Conservation (phyloP, 30 jellyfish, hydroid and myxozoan species). For the Chrysaora quinquecirrha region DNA sequence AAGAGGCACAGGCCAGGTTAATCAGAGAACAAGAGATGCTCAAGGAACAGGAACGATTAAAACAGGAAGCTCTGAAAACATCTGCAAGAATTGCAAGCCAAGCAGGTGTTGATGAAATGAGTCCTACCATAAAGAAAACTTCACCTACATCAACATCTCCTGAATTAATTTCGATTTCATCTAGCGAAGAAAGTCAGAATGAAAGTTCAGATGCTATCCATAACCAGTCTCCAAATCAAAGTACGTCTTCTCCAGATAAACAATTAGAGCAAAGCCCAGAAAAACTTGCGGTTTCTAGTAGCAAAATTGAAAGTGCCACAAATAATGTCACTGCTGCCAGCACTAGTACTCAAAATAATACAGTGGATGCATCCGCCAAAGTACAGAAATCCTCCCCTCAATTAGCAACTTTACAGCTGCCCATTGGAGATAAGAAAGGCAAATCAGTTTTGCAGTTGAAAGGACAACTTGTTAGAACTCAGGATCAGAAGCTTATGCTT, state of each 20-base stretch:
- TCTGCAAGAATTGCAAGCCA: background rate
- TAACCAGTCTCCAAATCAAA: background rate
- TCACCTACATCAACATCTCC: no score
- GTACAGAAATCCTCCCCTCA: constrained; percentile 9
- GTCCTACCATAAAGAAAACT: no score
- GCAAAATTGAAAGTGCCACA: background rate
- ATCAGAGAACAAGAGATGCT: background rate
- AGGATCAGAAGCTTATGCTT: constrained; percentile 92
- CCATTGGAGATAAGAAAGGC: constrained; percentile 42
- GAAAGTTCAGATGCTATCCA: background rate
- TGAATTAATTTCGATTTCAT: background rate
- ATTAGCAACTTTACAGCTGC: constrained; percentile 19
- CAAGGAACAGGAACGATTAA: background rate
- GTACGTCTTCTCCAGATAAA: background rate
- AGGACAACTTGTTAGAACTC: constrained; percentile 94
- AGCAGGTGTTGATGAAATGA: background rate
- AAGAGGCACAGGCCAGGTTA: constrained; percentile 6
- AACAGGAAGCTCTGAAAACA: background rate
- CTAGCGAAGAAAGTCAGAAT: background rate
- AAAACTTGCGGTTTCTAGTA: background rate
- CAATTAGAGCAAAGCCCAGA: constrained; percentile 6
- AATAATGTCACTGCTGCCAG: background rate
- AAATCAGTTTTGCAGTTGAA: constrained; percentile 60
- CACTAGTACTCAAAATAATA: background rate
- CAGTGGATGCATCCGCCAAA: background rate